phyloP scores from a whole-genome alignment of 2,113 vertebrate genomes.

The Spizaetus ornatus region DNA sequence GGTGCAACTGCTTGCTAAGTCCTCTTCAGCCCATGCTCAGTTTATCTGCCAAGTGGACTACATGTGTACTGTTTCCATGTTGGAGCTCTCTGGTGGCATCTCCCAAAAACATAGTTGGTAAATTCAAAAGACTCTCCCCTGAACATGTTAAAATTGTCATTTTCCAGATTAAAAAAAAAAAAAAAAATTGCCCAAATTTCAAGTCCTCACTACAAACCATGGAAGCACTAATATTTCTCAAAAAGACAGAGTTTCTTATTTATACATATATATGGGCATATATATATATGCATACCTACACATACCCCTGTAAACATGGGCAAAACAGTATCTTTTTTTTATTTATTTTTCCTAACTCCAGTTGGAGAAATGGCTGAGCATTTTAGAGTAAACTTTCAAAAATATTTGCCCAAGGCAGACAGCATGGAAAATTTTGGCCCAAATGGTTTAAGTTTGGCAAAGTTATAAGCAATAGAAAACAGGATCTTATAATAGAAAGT shows the following conservation, averaged over 20 bases:
- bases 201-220: background rate
- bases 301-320: background rate
- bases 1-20: background rate
- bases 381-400: background rate
- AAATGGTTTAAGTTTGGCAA: constrained; percentile 17
- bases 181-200: background rate
- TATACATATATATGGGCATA: too few relatives aligned
- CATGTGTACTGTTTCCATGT: background rate
- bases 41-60: background rate
- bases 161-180: background rate
- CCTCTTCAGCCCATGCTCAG: background rate
- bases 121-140: background rate
- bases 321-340: background rate
- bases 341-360: background rate
- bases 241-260: background rate
- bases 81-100: background rate
- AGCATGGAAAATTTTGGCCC: constrained; percentile 11
- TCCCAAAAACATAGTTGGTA: background rate
- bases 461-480: background rate
- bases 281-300: too few relatives aligned
- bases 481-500: background rate
- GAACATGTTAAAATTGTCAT: background rate
- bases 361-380: background rate
- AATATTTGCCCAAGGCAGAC: background rate
- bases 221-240: background rate